Evolutionary conservation across 2,888 invertebrate genomes (phyloP).

Genomic region (Pammene fasciana): DNA sequence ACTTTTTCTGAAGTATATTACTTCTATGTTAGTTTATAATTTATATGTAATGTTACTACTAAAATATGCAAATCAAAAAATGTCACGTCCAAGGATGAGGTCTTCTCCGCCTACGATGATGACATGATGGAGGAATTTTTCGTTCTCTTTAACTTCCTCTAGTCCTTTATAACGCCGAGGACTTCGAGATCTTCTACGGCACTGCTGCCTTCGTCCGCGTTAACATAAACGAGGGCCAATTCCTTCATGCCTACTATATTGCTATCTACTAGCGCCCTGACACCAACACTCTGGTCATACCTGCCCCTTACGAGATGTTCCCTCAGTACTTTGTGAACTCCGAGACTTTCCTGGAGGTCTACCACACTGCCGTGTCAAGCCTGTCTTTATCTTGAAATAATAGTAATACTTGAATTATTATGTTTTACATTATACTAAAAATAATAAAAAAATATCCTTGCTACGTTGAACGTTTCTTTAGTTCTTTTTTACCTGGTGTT

Average conservation of each 20-base stretch:
- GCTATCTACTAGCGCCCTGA: slow-evolving; percentile 82
- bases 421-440: too few relatives aligned
- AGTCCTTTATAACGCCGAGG: slow-evolving; percentile 17
- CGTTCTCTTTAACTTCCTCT: slow-evolving; percentile 7
- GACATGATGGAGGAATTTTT: slow-evolving; percentile 8
- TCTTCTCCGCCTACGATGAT: slow-evolving; percentile 12
- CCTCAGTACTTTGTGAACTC: slow-evolving; percentile 15
- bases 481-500: too few relatives aligned
- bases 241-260: slow-evolving; percentile 85
- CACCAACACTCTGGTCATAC: slow-evolving; percentile 82
- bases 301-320: slow-evolving; percentile 81
- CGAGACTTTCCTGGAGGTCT: slow-evolving; percentile 11
- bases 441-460: too few relatives aligned
- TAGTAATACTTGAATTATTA: too few relatives aligned
- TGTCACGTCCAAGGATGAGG: too few relatives aligned
- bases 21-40: too few relatives aligned
- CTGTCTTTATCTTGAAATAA: too few relatives aligned
- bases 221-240: slow-evolving; percentile 84
- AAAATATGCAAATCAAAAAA: too few relatives aligned
- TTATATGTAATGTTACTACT: too few relatives aligned
- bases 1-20: too few relatives aligned
- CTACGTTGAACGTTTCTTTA: too few relatives aligned
- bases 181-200: slow-evolving; percentile 84
- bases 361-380: background rate
- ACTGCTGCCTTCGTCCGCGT: slow-evolving; percentile 83